Conservation (phyloP, 2,113 vertebrate genomes). For the Romanogobio albipinnatus region DNA sequence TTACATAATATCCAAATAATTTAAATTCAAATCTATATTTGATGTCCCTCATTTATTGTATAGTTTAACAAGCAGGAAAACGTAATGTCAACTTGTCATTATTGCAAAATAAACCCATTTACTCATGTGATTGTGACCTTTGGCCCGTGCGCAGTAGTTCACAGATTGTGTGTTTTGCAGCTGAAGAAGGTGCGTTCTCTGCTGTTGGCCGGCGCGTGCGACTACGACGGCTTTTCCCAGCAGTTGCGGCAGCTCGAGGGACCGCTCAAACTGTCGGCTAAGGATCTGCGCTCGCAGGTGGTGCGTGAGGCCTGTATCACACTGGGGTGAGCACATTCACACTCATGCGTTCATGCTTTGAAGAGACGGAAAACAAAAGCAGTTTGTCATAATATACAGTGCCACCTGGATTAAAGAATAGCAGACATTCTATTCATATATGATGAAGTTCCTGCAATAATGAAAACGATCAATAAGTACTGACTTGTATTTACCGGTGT, state of each 20-base stretch:
- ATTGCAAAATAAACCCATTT: background rate
- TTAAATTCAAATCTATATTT: background rate
- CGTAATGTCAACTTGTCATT: background rate
- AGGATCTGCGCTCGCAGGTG: constrained; percentile 95
- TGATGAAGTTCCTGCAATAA: no score
- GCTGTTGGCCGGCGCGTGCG: constrained; percentile 87
- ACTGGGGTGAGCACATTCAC: constrained; percentile 82
- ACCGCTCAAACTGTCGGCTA: constrained; percentile 91
- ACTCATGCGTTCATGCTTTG: no score
- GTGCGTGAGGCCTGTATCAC: constrained; percentile 96
- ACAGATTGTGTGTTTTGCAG: constrained; percentile 63
- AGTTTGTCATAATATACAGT: no score
- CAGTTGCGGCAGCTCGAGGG: constrained; percentile 90
- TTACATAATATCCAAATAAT: background rate
- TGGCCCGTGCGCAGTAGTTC: background rate
- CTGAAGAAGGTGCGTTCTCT: constrained; percentile 92
- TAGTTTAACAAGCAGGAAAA: background rate
- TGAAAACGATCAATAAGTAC: no score
- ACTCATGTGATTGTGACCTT: no score
- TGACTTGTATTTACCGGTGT: no score
- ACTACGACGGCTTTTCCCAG: constrained; percentile 89
- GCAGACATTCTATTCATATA: no score
- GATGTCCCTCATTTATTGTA: background rate
- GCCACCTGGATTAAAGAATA: no score
- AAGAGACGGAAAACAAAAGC: no score